Percentiles rank a stretch among this genome's conserved stretches.
phyloP scores from a whole-genome alignment of 2,797 vertebrate genomes.

The Discoglossus pictus region DNA sequence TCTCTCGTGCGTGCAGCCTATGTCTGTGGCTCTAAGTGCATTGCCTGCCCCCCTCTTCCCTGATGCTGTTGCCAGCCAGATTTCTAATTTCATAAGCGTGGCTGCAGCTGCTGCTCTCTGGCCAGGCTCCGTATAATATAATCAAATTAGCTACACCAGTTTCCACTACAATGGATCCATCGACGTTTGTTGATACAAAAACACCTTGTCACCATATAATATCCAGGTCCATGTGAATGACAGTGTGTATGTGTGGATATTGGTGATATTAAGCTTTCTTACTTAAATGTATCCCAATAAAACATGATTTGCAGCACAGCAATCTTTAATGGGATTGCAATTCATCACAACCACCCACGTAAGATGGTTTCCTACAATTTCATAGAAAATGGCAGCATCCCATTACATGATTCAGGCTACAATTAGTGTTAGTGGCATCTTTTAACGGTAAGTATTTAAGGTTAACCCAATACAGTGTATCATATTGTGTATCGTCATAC shows the following conservation, averaged over 20 bases:
- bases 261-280: not conserved
- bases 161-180: slow-evolving; percentile 14
- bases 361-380: too few relatives aligned
- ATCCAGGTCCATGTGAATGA: slow-evolving; percentile 14
- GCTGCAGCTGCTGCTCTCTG: slow-evolving; percentile 35
- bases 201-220: slow-evolving; percentile 10
- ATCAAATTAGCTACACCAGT: slow-evolving; percentile 33
- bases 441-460: too few relatives aligned
- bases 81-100: slow-evolving; percentile 46
- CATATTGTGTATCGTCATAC: too few relatives aligned
- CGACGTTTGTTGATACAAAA: slow-evolving; percentile 21
- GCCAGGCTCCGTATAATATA: slow-evolving; percentile 28
- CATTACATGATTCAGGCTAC: too few relatives aligned
- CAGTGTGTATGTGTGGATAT: not conserved
- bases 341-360: too few relatives aligned
- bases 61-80: slow-evolving; percentile 41
- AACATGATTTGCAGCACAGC: too few relatives aligned
- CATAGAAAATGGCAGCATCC: too few relatives aligned
- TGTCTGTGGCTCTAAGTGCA: slow-evolving; percentile 11
- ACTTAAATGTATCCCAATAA: too few relatives aligned
- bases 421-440: too few relatives aligned
- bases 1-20: not conserved
- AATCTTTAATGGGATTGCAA: too few relatives aligned
- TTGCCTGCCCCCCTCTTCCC: slow-evolving; percentile 8
- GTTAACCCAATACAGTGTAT: too few relatives aligned